Conservation (phyloP, 1,140 invertebrate species). For the Hyposmocoma kahamanoa region DNA sequence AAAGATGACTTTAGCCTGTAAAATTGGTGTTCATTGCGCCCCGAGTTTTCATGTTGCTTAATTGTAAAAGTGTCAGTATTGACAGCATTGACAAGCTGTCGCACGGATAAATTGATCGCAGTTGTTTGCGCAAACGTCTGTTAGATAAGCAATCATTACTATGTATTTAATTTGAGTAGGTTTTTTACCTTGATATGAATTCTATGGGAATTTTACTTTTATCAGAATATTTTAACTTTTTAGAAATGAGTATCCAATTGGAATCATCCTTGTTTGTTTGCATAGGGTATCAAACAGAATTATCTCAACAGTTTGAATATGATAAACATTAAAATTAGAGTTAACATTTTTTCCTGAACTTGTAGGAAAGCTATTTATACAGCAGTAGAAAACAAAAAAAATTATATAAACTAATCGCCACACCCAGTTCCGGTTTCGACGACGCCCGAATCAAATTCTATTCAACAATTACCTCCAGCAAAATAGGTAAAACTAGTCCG, state of each 20-base stretch:
- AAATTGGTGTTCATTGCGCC: constrained; percentile 39
- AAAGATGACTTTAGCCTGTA: too few species aligned
- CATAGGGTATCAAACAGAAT: constrained; percentile 12
- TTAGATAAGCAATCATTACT: constrained; percentile 62
- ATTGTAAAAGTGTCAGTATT: constrained; percentile 67
- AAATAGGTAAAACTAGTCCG: constrained; percentile 40
- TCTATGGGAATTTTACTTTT: constrained; percentile 12
- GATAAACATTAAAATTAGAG: too few species aligned
- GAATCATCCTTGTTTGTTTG: too few species aligned
- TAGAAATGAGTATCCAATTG: not conserved
- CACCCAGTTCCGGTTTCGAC: constrained; percentile 43
- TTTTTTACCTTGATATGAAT: constrained; percentile 14
- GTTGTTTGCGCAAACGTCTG: constrained; percentile 65
- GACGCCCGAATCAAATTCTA: constrained; percentile 32
- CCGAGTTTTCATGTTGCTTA: constrained; percentile 61
- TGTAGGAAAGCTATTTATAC: too few species aligned
- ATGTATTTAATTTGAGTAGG: constrained; percentile 57
- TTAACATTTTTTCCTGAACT: too few species aligned
- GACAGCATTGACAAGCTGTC: constrained; percentile 67
- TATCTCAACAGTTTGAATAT: too few species aligned
- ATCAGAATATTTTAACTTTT: not conserved
- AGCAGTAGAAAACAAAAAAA: constrained; percentile 31
- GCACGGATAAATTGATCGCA: constrained; percentile 64
- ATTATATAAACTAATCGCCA: constrained; percentile 38
- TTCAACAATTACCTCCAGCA: constrained; percentile 44